Percentiles rank a stretch among this genome's conserved stretches.
phyloP scores from a whole-genome alignment of 2,113 vertebrate species.

The Ranitomeya imitator region DNA sequence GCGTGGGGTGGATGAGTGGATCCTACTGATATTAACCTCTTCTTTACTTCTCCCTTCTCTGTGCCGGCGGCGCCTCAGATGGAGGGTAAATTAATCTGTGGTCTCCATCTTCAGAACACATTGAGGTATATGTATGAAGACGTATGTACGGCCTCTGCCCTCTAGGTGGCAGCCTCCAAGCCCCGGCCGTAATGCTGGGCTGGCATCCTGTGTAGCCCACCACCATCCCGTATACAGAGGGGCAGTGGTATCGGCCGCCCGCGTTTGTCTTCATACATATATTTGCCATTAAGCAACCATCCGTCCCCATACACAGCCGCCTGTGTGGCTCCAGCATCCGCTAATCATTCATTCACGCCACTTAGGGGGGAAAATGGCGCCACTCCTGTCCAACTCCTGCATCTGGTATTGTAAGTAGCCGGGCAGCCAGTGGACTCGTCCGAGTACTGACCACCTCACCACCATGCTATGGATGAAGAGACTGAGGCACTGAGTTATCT shows the following conservation, averaged over 20 bases:
- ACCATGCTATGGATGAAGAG: too few species aligned
- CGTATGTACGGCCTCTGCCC: background rate
- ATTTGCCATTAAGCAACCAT: background rate
- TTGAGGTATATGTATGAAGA: slow-evolving; percentile 33
- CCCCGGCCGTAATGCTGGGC: too few species aligned
- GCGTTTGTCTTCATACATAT: slow-evolving; percentile 27
- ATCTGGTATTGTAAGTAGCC: background rate
- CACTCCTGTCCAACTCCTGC: background rate
- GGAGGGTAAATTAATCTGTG: slow-evolving; percentile 45
- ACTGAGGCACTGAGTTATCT: too few species aligned
- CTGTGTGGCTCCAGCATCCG: background rate
- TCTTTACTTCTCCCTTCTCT: slow-evolving; percentile 27
- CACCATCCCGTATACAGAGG: background rate
- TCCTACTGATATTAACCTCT: background rate
- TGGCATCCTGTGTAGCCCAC: background rate
- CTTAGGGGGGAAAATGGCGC: background rate
- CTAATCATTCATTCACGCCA: background rate
- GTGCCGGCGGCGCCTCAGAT: background rate
- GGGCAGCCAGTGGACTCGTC: too few species aligned
- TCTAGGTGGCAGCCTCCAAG: background rate
- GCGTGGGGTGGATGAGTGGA: background rate
- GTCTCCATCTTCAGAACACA: background rate
- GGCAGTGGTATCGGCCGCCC: background rate
- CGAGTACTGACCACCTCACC: too few species aligned
- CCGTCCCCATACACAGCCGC: background rate